Evolutionary conservation across 2,888 invertebrate genomes (phyloP), one percentile per base, ranked within the genome.

Genomic region (Drosophila phalerata): DNA sequence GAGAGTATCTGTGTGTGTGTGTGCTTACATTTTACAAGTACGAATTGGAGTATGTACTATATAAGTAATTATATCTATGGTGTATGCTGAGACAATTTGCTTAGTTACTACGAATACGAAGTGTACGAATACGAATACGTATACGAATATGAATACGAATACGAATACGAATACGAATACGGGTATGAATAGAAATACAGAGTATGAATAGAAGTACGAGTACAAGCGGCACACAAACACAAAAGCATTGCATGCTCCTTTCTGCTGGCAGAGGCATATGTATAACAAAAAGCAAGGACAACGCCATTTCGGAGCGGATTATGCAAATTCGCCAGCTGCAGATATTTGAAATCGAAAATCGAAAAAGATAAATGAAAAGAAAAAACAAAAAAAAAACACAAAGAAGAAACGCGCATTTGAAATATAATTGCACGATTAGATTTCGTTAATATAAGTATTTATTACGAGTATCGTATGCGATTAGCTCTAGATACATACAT

Each of bases 221-320:
- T 32, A 49, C n/a, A 47, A 69, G 40, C 45, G 38, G 62, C 56
- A 69, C 61, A 62, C 51, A 52, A 52, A 48, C 48, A 69, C 49
- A 32, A 61, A 73, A 69, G 78, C 64, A 58, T 25, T 42, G 49
- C 76, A 76, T 76, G 78, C 78, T 73, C 17, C 49, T 62, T 37
- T 17, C 30, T n/a, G 37, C 13, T 25, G 15, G 43, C 25, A 28
- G 17, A 56, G 19, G n/a, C 61, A 49, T 45, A 40, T n/a, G n/a
- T n/a, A n/a, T 61, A 78, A 69, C 62, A 55, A 64, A 58, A 61
- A 38, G 58, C 69, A 58, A 69, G 56, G 74, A 61, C 42, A 43
- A 15, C 47, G 49, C 22, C 42, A 51, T 15, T 57, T 57, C 22
- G 19, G 19, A 49, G 63, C 30, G 42, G 45, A 69, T 57, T 74